Conservation (phyloP, 2,888 invertebrate species). For the Eurytoma californica region DNA sequence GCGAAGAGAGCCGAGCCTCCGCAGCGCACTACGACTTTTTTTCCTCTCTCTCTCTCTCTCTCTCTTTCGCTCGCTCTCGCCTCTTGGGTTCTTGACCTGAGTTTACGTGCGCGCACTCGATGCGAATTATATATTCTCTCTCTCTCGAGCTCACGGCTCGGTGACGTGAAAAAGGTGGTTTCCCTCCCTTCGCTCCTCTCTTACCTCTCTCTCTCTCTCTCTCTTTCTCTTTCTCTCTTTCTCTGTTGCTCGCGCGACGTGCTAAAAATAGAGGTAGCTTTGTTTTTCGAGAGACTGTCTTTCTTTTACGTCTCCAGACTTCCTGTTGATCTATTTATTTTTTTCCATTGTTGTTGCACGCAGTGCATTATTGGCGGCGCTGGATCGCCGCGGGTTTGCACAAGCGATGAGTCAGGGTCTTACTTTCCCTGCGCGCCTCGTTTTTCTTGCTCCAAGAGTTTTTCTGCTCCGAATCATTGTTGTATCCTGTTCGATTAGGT, state of each 20-base stretch:
- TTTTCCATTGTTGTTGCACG: not conserved
- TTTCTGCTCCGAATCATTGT: conserved; percentile 34
- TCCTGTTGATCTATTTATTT: conserved; percentile 45
- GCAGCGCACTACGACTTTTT: conserved; percentile 25
- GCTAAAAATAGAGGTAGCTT: conserved; percentile 41
- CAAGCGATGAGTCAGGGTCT: conserved; percentile 37
- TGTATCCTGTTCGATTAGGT: conserved; percentile 33
- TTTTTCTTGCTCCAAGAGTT: conserved; percentile 13
- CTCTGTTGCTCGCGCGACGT: not conserved
- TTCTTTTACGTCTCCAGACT: conserved; percentile 14
- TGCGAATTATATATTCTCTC: conserved; percentile 47
- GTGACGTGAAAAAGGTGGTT: conserved; percentile 28
- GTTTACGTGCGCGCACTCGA: conserved; percentile 48
- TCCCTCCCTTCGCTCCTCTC: conserved; percentile 4
- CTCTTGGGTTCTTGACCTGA: conserved; percentile 52
- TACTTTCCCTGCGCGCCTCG: conserved; percentile 21
- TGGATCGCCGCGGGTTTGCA: conserved; percentile 4
- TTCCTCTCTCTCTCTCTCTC: conserved; percentile 27
- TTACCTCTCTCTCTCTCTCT: conserved; percentile 10
- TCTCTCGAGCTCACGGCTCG: conserved; percentile 13
- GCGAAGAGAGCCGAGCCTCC: conserved; percentile 47
- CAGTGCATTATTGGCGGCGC: conserved; percentile 16
- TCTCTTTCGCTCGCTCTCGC: conserved; percentile 12
- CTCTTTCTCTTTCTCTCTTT: not conserved
- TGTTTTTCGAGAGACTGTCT: conserved; percentile 30